phyloP scores from a whole-genome alignment of 2,113 vertebrate genomes.

The Carassius gibelio region DNA sequence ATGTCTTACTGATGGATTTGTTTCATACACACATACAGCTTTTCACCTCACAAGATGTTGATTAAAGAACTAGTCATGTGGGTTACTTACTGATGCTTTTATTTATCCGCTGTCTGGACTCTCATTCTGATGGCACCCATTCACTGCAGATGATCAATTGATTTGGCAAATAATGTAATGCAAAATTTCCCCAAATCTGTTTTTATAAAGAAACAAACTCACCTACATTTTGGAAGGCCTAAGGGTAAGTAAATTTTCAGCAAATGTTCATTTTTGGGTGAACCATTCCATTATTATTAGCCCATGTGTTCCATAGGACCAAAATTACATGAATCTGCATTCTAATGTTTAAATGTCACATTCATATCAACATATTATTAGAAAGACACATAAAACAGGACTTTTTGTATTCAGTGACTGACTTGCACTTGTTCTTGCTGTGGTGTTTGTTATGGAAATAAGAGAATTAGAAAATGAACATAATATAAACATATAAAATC shows the following conservation, averaged over 20 bases:
- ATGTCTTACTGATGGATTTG: too few species aligned
- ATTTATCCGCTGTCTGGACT: not conserved
- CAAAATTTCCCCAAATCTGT: not conserved
- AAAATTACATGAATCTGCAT: not conserved
- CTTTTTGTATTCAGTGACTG: not conserved
- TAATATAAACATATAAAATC: not conserved
- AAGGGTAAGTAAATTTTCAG: not conserved
- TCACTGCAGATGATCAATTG: not conserved
- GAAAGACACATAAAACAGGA: not conserved
- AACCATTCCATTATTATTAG: too few species aligned
- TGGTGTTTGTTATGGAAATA: conserved; percentile 11
- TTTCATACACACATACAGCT: not conserved
- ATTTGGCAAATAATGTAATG: not conserved
- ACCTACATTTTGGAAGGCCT: not conserved
- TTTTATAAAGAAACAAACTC: not conserved
- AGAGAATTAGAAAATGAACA: not conserved
- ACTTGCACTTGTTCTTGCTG: not conserved
- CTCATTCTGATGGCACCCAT: not conserved
- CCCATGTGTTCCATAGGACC: too few species aligned
- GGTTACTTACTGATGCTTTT: not conserved
- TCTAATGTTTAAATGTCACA: not conserved
- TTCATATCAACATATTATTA: not conserved
- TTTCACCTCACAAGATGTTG: not conserved
- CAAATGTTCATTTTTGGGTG: not conserved
- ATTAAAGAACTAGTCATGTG: not conserved